Evolutionary conservation across 2,797 vertebrate genomes (phyloP).

Genomic region (Gymnothorax reevesii): DNA sequence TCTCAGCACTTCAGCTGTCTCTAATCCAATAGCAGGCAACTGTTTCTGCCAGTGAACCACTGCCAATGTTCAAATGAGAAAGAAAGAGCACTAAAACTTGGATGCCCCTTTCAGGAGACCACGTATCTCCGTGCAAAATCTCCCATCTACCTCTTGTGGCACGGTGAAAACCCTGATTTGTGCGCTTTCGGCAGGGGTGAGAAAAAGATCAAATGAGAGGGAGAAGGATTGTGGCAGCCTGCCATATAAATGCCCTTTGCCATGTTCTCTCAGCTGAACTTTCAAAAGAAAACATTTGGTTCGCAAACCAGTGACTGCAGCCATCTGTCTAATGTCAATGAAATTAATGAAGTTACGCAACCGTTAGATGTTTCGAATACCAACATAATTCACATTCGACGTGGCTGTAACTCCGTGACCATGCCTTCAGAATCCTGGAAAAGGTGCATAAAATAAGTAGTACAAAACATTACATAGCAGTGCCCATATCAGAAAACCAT

Average conservation of each 20-base stretch:
- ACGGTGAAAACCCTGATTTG: not conserved
- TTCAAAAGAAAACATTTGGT: slow-evolving; percentile 42
- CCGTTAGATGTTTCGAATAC: slow-evolving; percentile 35
- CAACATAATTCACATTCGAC: slow-evolving; percentile 23
- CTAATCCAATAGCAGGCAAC: slow-evolving; percentile 6
- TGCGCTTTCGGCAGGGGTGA: not conserved
- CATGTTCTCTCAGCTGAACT: slow-evolving; percentile 33
- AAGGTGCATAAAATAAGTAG: not conserved
- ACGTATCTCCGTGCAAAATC: not conserved
- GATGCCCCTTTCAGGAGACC: not conserved
- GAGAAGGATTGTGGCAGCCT: slow-evolving; percentile 11
- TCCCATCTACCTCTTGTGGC: not conserved
- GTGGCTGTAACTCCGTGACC: slow-evolving; percentile 31
- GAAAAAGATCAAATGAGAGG: not conserved
- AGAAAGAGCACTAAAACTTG: not conserved
- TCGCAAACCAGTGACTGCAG: slow-evolving; percentile 27
- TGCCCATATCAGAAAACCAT: not conserved
- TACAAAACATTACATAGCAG: not conserved
- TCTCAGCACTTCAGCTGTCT: slow-evolving; percentile 26
- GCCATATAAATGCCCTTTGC: slow-evolving; percentile 27
- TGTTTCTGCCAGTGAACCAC: not conserved
- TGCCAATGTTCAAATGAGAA: not conserved
- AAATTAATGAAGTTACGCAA: slow-evolving; percentile 17
- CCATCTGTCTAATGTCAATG: slow-evolving; percentile 11
- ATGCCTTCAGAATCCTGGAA: slow-evolving; percentile 24